phyloP scores from a whole-genome alignment of 2,797 vertebrate species.

The Cuniculus paca region DNA sequence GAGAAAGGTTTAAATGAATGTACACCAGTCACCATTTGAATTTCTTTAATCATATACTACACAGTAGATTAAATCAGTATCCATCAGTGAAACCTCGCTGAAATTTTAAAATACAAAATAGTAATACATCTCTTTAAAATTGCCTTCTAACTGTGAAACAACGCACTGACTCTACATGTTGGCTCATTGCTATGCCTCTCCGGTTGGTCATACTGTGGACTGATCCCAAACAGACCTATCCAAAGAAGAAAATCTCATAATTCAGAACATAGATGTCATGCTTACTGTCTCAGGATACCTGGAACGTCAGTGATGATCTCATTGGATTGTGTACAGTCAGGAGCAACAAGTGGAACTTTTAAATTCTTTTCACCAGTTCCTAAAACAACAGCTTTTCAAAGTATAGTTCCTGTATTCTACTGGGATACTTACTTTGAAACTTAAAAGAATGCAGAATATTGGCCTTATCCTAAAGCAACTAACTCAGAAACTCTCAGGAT shows the following conservation, averaged over 20 bases:
- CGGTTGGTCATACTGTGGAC: not conserved
- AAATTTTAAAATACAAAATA: constrained; percentile 40
- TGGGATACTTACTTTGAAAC: not conserved
- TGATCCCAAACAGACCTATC: not conserved
- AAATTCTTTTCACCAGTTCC: not conserved
- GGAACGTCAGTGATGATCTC: not conserved
- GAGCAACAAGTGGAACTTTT: not conserved
- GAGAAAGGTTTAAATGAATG: not conserved
- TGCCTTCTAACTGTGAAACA: not conserved
- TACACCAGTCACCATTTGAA: not conserved
- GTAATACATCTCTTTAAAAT: not conserved
- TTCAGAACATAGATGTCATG: not conserved
- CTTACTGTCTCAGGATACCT: not conserved
- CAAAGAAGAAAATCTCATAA: not conserved
- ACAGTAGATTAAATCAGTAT: not conserved
- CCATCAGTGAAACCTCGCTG: not conserved
- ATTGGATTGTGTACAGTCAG: not conserved
- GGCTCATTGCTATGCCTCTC: not conserved
- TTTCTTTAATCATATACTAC: not conserved
- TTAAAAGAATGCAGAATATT: not conserved
- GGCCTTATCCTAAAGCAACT: not conserved
- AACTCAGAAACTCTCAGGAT: constrained; percentile 7
- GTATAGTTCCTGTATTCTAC: not conserved
- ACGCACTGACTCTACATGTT: not conserved
- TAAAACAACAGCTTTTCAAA: not conserved